A percentile compares a stretch with the other conserved stretches of the same genome.
phyloP scores from a whole-genome alignment of 2,797 vertebrate species.

The Paguma larvata region DNA sequence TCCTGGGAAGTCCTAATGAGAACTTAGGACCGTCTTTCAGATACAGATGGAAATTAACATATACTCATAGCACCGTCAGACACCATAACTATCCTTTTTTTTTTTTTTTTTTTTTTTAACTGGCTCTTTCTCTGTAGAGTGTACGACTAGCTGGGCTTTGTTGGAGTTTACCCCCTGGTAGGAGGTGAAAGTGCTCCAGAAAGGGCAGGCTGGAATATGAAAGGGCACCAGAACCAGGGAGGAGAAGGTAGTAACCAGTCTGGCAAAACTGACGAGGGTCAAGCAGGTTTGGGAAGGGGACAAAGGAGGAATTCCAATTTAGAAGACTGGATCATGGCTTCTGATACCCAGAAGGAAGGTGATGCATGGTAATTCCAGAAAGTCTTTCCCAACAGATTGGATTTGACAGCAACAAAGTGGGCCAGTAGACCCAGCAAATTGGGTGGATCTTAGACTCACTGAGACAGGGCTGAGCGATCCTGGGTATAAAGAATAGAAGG shows the following conservation, averaged over 20 bases:
- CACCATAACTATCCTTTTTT: background rate
- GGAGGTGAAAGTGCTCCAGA: background rate
- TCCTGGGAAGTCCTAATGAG: background rate
- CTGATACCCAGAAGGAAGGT: background rate
- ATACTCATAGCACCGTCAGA: background rate
- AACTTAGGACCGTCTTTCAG: background rate
- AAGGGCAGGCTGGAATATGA: background rate
- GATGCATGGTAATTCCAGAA: background rate
- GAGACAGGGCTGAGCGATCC: background rate
- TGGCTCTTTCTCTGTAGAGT: background rate
- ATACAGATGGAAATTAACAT: background rate
- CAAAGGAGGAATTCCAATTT: background rate
- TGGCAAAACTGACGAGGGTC: background rate
- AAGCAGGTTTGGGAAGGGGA: background rate
- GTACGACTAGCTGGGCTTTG: background rate
- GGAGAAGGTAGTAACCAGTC: background rate
- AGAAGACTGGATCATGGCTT: background rate
- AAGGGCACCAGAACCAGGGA: background rate
- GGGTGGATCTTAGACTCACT: background rate
- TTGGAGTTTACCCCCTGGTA: background rate
- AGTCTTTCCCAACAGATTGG: background rate
- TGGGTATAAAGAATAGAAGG: background rate
- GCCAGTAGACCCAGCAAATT: background rate
- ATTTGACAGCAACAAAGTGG: background rate
- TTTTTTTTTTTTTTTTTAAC: background rate